Conservation (phyloP, 2,113 vertebrate species). For the Psittacara wagleri region DNA sequence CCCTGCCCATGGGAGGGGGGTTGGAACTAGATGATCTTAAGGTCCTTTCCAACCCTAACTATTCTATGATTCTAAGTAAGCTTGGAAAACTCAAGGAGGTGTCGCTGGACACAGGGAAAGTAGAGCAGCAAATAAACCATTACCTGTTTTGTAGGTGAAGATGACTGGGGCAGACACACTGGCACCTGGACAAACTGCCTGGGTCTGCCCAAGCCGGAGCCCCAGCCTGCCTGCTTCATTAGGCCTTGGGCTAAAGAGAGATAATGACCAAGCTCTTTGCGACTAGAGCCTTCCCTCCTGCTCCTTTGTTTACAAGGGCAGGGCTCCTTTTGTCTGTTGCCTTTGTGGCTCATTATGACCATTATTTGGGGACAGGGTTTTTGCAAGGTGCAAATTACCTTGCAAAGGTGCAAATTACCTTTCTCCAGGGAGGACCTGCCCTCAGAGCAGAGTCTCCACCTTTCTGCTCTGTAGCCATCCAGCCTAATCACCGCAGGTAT, state of each 20-base stretch:
- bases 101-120: not conserved
- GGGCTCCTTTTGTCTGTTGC: not conserved
- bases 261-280: not conserved
- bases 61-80: not conserved
- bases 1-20: too few relatives aligned
- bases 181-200: not conserved
- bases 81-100: not conserved
- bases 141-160: not conserved
- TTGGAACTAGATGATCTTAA: too few relatives aligned
- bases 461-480: not conserved
- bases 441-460: not conserved
- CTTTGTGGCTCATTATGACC: not conserved
- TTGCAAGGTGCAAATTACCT: constrained; percentile 42
- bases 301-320: not conserved
- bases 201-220: not conserved
- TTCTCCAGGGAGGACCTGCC: not conserved
- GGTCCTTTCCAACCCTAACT: too few relatives aligned
- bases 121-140: not conserved
- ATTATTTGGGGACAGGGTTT: not conserved
- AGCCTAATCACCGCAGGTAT: constrained; percentile 38
- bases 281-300: not conserved
- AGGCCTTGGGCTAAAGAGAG: not conserved
- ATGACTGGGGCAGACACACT: not conserved
- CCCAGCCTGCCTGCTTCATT: not conserved
- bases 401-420: constrained; percentile 36